phyloP scores from a whole-genome alignment of 2,113 vertebrate species.

The Charina bottae region DNA sequence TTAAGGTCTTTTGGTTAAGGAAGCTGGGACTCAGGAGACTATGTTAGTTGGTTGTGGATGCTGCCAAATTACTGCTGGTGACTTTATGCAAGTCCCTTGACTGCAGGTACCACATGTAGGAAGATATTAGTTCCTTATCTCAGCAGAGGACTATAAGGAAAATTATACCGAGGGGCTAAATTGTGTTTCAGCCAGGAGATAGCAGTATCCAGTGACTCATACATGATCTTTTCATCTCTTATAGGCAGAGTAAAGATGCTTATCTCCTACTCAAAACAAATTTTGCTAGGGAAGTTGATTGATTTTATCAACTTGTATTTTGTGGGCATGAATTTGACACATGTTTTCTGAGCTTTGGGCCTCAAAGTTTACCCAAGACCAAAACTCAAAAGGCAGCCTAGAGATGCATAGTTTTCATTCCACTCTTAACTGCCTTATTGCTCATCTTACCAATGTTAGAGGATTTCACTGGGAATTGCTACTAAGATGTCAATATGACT shows the following conservation, averaged over 20 bases:
- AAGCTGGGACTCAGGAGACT: neutral
- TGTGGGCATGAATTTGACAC: no score
- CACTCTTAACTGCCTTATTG: no score
- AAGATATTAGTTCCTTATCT: neutral
- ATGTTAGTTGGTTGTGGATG: neutral
- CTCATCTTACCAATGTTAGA: neutral
- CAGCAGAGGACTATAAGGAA: neutral
- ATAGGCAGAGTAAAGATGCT: no score
- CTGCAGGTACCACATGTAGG: neutral
- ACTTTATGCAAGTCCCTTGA: conserved; percentile 21
- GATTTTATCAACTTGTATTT: neutral
- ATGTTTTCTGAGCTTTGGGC: neutral
- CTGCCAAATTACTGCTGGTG: neutral
- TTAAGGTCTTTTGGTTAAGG: conserved; percentile 38
- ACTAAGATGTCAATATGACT: neutral
- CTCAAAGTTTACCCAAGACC: neutral
- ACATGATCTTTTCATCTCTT: neutral
- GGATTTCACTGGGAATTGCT: neutral
- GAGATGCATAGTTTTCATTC: neutral
- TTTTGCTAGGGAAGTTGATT: no score
- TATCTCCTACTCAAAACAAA: neutral
- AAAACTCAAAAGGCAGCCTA: no score
- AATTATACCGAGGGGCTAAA: neutral
- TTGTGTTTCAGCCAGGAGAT: neutral
- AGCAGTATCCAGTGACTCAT: neutral